These are phyloP conservation scores for Clivina fossor DNA, from an alignment of 2,888 invertebrate species.

Conservation along the genomic window DNA sequence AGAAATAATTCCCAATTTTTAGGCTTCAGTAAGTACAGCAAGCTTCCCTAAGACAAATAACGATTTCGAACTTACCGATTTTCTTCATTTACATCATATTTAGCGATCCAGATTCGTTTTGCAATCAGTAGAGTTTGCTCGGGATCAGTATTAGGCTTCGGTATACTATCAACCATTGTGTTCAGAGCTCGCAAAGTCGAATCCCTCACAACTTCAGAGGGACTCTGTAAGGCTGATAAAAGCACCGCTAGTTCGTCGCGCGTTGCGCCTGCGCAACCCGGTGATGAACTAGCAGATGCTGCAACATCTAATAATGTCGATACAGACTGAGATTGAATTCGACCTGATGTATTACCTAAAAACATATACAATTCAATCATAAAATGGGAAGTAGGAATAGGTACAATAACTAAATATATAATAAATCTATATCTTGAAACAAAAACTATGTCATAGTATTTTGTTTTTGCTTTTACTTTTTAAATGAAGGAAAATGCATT, in stretches of 20 bases:
- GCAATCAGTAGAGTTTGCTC: constrained; percentile 64
- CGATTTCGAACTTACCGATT: constrained; percentile 59
- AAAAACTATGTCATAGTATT: too few relatives aligned
- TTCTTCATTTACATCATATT: constrained; percentile 75
- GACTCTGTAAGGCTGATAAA: constrained; percentile 74
- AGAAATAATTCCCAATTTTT: too few relatives aligned
- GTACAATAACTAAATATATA: too few relatives aligned
- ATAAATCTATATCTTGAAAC: too few relatives aligned
- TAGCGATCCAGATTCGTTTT: constrained; percentile 80
- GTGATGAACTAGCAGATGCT: constrained; percentile 68
- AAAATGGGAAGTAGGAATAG: too few relatives aligned
- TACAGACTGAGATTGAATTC: constrained; percentile 76
- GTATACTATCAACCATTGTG: constrained; percentile 65
- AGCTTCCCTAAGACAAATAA: background rate
- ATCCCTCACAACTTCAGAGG: constrained; percentile 73
- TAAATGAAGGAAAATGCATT: too few relatives aligned
- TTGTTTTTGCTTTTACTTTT: too few relatives aligned
- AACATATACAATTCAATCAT: too few relatives aligned
- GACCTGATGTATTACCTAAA: constrained; percentile 63
- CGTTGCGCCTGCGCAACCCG: constrained; percentile 63
- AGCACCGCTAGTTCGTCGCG: constrained; percentile 75
- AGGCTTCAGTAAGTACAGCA: too few relatives aligned
- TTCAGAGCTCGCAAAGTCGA: constrained; percentile 74
- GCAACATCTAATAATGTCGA: constrained; percentile 81
- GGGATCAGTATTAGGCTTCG: constrained; percentile 60